These are phyloP conservation scores for Orius laevigatus DNA, from an alignment of 1,140 invertebrate species.

Conservation along the genomic window DNA sequence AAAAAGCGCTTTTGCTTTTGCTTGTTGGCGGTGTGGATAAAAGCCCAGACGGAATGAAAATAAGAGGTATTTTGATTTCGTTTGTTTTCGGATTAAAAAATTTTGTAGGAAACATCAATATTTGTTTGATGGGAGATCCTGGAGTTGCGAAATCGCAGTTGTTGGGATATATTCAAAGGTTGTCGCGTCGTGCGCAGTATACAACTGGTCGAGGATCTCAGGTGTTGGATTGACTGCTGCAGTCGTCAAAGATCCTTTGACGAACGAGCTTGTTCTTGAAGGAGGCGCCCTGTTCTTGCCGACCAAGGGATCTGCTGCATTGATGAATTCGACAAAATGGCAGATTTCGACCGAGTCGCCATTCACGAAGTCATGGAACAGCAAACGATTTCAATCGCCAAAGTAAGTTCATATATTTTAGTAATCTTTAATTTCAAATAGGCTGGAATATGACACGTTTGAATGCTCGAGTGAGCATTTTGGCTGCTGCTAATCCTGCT, in stretches of 20 bases:
- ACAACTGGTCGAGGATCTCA: slow-evolving; percentile 94
- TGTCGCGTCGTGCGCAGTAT: slow-evolving; percentile 66
- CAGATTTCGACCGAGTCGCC: slow-evolving; percentile 84
- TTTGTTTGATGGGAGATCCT: slow-evolving; percentile 98
- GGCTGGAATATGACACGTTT: slow-evolving; percentile 76
- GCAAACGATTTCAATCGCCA: slow-evolving; percentile 98
- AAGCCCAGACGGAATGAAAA: slow-evolving; percentile 67
- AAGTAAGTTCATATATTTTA: slow-evolving; percentile 36
- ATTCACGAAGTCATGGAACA: slow-evolving; percentile 99
- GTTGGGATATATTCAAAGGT: slow-evolving; percentile 82
- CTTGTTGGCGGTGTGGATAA: slow-evolving; percentile 93
- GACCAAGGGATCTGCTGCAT: slow-evolving; percentile 98
- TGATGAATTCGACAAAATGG: slow-evolving; percentile 99
- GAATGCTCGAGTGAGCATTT: slow-evolving; percentile 71
- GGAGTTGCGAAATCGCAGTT: slow-evolving; percentile 98
- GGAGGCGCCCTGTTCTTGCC: slow-evolving; percentile 95
- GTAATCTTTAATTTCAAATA: slow-evolving; percentile 23
- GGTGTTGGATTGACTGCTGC: slow-evolving; percentile 97
- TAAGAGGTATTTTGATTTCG: slow-evolving; percentile 36
- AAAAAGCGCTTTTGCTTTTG: slow-evolving; percentile 86
- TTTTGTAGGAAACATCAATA: slow-evolving; percentile 78
- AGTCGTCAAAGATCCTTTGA: slow-evolving; percentile 93
- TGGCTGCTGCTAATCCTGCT: slow-evolving; percentile 97
- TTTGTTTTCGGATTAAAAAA: no score
- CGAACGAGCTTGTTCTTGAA: slow-evolving; percentile 52